These are phyloP conservation scores for Drosophila sproati DNA, from an alignment of 1,140 invertebrate genomes.

Conservation along the genomic window DNA sequence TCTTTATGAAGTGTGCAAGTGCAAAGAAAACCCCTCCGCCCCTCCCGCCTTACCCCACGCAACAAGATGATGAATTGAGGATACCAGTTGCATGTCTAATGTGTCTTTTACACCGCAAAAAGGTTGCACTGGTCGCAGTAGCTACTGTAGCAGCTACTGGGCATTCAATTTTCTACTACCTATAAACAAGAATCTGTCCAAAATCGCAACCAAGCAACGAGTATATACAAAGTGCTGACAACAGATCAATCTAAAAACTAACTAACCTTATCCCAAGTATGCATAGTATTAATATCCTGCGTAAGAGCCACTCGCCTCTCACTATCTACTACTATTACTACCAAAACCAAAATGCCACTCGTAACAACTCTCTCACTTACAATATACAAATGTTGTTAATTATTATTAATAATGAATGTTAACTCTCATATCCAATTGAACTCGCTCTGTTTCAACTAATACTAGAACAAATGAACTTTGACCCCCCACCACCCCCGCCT, in stretches of 20 bases:
- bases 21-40: neutral
- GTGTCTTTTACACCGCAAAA: constrained; percentile 83
- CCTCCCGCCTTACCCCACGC: neutral
- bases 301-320: constrained; percentile 74
- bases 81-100: constrained; percentile 42
- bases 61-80: constrained; percentile 12
- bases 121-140: constrained; percentile 78
- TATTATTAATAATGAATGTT: constrained; percentile 56
- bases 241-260: constrained; percentile 1
- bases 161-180: constrained; percentile 82
- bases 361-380: constrained; percentile 75
- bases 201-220: constrained; percentile 64
- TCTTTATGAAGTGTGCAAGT: constrained; percentile 36
- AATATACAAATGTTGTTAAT: constrained; percentile 41
- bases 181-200: constrained; percentile 85
- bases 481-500: constrained; percentile 5
- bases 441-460: constrained; percentile 76
- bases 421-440: constrained; percentile 82
- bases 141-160: constrained; percentile 64
- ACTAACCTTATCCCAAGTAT: constrained; percentile 52
- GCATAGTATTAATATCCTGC: constrained; percentile 59
- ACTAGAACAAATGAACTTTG: constrained; percentile 7
- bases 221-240: constrained; percentile 9
- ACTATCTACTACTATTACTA: constrained; percentile 43
- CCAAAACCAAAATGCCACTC: constrained; percentile 58